Evolutionary conservation across 2,888 invertebrate genomes (phyloP), one percentile per base, ranked within the genome.

Genomic region (Pachliopta kotzebuea): DNA sequence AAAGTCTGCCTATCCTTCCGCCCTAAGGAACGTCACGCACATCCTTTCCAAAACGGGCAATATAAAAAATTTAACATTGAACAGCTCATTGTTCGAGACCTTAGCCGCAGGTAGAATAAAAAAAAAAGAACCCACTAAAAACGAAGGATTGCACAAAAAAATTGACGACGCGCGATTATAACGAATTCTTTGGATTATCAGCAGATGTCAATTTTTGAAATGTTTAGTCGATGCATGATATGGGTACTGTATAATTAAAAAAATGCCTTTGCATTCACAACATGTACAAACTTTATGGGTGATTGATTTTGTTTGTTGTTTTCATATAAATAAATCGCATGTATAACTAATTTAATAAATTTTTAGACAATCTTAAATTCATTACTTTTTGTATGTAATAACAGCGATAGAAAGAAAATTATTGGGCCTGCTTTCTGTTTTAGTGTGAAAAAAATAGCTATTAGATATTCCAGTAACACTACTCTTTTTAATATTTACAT

Each of bases 11-110:
- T 85, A 90, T 89, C 87, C 90, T 90, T 90, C 90, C 89, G 89
- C 86, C 86, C 84, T 81, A 81, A 78, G 81, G 80, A 83, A 79
- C 81, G 81, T 87, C 89, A 89, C 89, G 90, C 86, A 88, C 84
- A 84, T 88, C 86, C 86, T 82, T 85, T 84, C 69, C 74, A 77
- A 84, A 84, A 85, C 57, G 62, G 54, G 61, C 76, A 83, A 79
- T 78, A 74, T 74, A 77, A 84, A 84, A 73, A 83, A 77, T 74
- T 72, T 74, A 78, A 77, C 74, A 77, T 76, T 74, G 73, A 72
- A 70, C 70, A 72, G 74, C 75, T 79, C 77, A 85, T 87, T 89
- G 86, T 88, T 77, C 70, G 70, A 74, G 74, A 73, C 78, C 79
- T 76, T 77, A 79, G 79, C 78, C 80, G 84, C 90, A 90, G 90